phyloP scores from a whole-genome alignment of 2,888 invertebrate genomes.

The Melipona bicolor region DNA sequence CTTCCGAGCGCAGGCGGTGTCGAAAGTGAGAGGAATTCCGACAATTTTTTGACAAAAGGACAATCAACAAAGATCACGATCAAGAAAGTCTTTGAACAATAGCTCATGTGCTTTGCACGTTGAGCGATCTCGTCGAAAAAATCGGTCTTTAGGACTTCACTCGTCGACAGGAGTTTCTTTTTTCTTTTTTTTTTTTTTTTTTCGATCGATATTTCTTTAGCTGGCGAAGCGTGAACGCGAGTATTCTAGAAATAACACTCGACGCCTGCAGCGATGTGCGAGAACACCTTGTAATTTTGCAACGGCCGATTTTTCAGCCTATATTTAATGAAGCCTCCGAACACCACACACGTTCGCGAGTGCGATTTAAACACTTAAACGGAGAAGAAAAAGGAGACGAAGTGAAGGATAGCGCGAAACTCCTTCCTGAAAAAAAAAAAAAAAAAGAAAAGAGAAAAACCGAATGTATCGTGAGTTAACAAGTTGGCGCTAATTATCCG shows the following conservation, averaged over 20 bases:
- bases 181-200: not conserved
- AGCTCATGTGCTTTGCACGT: not conserved
- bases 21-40: conserved; percentile 34
- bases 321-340: conserved; percentile 21
- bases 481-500: not conserved
- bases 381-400: not conserved
- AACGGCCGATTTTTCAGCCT: conserved; percentile 29
- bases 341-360: not conserved
- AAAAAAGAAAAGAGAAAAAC: not conserved
- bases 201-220: conserved; percentile 18
- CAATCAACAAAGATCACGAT: not conserved
- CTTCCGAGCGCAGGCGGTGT: conserved; percentile 29
- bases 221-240: conserved; percentile 15
- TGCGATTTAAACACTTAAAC: conserved; percentile 2
- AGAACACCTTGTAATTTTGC: conserved; percentile 29
- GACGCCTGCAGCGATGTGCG: conserved; percentile 17
- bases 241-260: conserved; percentile 22
- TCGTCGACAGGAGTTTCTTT: not conserved
- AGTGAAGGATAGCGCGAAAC: not conserved
- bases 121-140: not conserved
- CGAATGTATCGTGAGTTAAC: not conserved
- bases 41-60: not conserved
- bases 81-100: no score
- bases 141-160: conserved; percentile 3
- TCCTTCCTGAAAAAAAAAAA: not conserved